Conservation (phyloP, 2,797 vertebrate genomes). For the Lagorchestes hirsutus region DNA sequence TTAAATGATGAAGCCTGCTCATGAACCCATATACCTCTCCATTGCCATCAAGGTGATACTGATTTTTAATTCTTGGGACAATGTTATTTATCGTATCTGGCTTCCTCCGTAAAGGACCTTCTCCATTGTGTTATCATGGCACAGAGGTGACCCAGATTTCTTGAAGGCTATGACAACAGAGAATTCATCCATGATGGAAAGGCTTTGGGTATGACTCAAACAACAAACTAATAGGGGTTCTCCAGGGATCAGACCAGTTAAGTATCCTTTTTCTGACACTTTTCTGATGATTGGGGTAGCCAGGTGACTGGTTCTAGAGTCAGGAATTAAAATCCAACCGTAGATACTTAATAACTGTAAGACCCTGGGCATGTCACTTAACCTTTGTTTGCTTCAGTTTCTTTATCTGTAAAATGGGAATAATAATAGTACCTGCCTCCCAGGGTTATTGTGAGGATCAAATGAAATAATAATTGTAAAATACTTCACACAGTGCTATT, state of each 20-base stretch:
- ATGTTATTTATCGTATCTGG: neutral
- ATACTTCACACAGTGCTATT: neutral
- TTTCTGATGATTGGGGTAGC: neutral
- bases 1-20: neutral
- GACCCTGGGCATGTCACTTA: neutral
- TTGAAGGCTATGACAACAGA: neutral
- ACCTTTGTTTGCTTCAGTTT: neutral
- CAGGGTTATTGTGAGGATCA: neutral
- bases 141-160: neutral
- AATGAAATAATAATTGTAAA: neutral
- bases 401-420: neutral
- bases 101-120: neutral
- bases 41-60: neutral
- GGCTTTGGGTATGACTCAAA: neutral
- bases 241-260: neutral
- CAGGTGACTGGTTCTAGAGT: neutral
- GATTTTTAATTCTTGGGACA: neutral
- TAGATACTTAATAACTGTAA: neutral
- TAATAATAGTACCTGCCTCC: neutral
- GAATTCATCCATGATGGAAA: neutral
- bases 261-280: neutral
- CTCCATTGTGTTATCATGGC: neutral
- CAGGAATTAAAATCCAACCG: neutral
- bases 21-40: neutral
- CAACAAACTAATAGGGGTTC: neutral